These are phyloP conservation scores for Benthosema pterotum DNA, from an alignment of 2,797 vertebrate species.

Conservation along the genomic window DNA sequence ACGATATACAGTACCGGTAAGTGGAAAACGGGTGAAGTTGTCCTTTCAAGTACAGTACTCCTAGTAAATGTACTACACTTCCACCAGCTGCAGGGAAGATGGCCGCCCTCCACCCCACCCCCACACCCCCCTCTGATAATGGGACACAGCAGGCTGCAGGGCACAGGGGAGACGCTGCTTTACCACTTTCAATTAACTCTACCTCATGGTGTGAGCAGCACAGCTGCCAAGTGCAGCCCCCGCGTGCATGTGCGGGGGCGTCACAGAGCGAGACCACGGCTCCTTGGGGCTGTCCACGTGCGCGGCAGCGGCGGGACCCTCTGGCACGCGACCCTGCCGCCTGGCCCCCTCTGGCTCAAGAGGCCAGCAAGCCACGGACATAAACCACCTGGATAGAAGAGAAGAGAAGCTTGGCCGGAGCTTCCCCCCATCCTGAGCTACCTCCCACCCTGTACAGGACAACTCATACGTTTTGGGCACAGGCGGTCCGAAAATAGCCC, in stretches of 20 bases:
- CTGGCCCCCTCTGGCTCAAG: conserved; percentile 40
- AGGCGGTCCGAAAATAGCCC: too few species aligned
- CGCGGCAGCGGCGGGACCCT: too few species aligned
- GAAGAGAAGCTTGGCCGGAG: conserved; percentile 42
- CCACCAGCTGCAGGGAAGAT: conserved; percentile 4
- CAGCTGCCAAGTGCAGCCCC: conserved; percentile 54
- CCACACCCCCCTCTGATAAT: conserved; percentile 22
- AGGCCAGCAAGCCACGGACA: conserved; percentile 45
- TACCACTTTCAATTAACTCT: conserved; percentile 59
- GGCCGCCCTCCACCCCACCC: too few species aligned
- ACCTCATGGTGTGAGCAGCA: too few species aligned
- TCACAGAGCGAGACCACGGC: not conserved
- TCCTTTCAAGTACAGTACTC: too few species aligned
- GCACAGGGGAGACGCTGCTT: conserved; percentile 58
- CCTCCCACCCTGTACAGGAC: too few species aligned
- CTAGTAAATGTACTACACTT: too few species aligned
- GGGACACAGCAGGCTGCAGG: conserved; percentile 33
- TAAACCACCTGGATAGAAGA: conserved; percentile 54
- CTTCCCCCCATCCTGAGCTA: too few species aligned
- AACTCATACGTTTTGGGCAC: too few species aligned
- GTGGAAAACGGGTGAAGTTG: too few species aligned
- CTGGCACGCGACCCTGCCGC: conserved; percentile 47
- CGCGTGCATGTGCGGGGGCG: conserved; percentile 39
- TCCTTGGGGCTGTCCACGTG: conserved; percentile 32
- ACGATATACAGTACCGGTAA: too few species aligned